Conservation (phyloP, 2,113 vertebrate genomes). For the Brachyistius frenatus region DNA sequence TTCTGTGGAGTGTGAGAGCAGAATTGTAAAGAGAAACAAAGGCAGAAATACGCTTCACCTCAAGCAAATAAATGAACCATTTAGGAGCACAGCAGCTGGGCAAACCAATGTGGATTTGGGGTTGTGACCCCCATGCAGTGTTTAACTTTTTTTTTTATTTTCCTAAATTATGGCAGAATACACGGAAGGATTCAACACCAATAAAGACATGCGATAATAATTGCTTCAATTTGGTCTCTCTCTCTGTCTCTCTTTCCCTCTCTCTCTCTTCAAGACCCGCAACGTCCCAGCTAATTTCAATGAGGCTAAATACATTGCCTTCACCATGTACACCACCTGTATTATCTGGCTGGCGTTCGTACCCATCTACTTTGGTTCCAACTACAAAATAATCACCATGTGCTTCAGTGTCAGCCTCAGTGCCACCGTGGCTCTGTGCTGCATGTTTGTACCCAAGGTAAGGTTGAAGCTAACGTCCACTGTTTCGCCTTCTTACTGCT, state of each 20-base stretch:
- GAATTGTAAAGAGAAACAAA: slow-evolving; percentile 21
- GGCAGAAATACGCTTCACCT: slow-evolving; percentile 10
- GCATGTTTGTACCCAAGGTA: slow-evolving; percentile 98
- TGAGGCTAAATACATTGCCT: slow-evolving; percentile 98
- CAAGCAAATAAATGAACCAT: neutral
- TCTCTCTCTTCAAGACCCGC: slow-evolving; percentile 84
- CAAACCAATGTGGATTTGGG: neutral
- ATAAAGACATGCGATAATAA: neutral
- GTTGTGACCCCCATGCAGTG: slow-evolving; percentile 1
- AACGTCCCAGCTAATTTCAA: slow-evolving; percentile 99
- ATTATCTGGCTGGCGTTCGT: slow-evolving; percentile 99
- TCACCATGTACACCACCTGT: slow-evolving; percentile 99
- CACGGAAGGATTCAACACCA: neutral
- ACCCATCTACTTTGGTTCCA: slow-evolving; percentile 99
- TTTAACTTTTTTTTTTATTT: neutral
- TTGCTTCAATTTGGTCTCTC: neutral
- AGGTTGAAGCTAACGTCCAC: slow-evolving; percentile 17
- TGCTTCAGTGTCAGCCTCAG: slow-evolving; percentile 99
- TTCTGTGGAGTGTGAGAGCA: slow-evolving; percentile 20
- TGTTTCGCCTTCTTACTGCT: neutral
- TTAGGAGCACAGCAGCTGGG: slow-evolving; percentile 1
- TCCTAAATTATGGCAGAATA: neutral
- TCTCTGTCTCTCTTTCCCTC: neutral
- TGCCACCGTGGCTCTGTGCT: slow-evolving; percentile 96
- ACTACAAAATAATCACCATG: slow-evolving; percentile 99